These are phyloP conservation scores for Condylura cristata DNA, from an alignment of 2,113 vertebrate species.

Conservation along the genomic window DNA sequence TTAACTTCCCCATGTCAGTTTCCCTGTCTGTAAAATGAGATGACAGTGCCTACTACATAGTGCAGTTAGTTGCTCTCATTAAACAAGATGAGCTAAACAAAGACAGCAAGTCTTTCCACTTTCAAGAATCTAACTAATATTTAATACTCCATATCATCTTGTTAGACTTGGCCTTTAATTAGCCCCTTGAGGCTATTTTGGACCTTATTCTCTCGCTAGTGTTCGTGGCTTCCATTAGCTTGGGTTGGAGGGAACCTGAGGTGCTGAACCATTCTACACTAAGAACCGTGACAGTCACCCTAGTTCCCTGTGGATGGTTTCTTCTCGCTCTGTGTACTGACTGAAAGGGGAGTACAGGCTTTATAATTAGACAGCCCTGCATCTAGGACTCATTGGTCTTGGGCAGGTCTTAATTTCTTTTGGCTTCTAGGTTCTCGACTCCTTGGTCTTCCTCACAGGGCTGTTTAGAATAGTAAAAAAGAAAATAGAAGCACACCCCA, in stretches of 20 bases:
- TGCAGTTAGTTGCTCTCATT: too few species aligned
- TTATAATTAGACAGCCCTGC: not conserved
- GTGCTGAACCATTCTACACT: not conserved
- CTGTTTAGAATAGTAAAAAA: not conserved
- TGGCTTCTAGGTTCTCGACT: not conserved
- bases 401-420: not conserved
- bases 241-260: not conserved
- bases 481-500: not conserved
- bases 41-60: not conserved
- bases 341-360: not conserved
- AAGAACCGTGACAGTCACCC: not conserved
- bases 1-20: not conserved
- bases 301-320: not conserved
- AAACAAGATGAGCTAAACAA: too few species aligned
- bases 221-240: not conserved
- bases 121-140: not conserved
- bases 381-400: not conserved
- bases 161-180: not conserved
- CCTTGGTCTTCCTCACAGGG: not conserved
- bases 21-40: not conserved
- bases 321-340: not conserved
- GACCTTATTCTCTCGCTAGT: not conserved
- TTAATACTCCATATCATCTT: not conserved
- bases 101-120: not conserved
- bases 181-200: not conserved